Evolutionary conservation across 2,797 vertebrate species (phyloP).

Genomic region (Halcyon chelicuti): DNA sequence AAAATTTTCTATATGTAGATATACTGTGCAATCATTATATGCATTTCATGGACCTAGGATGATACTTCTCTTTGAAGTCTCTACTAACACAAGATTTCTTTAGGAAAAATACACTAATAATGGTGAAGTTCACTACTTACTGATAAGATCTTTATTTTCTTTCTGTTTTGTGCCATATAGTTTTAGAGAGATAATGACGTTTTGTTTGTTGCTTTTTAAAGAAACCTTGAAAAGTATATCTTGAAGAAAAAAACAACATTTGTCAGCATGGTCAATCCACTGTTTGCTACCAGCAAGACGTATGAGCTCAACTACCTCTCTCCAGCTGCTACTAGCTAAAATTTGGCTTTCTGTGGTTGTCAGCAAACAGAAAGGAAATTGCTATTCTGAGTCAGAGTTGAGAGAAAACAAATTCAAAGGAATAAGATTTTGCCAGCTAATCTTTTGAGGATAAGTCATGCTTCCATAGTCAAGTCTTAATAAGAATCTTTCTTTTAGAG

Average conservation of each 20-base stretch:
- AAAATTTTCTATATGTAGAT: neutral
- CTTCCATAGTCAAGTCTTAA: neutral
- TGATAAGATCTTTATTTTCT: fast-evolving
- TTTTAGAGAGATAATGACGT: neutral
- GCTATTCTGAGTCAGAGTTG: neutral
- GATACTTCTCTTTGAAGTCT: neutral
- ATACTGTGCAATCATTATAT: neutral
- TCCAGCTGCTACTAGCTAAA: neutral
- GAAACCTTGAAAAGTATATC: neutral
- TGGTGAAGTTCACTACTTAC: neutral
- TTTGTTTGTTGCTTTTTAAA: neutral
- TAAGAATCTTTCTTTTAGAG: neutral
- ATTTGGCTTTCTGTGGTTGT: neutral
- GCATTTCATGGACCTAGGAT: neutral
- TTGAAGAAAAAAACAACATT: neutral
- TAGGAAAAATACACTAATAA: neutral
- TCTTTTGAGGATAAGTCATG: neutral
- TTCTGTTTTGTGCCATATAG: neutral
- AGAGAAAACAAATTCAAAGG: neutral
- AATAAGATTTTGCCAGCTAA: neutral
- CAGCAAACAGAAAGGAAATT: neutral
- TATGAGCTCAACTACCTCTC: neutral
- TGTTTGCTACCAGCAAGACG: neutral
- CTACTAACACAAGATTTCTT: neutral
- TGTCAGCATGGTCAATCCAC: neutral